Conservation (phyloP, 53 echinoderm and acorn worm genomes). For the Echinometra lucunter region DNA sequence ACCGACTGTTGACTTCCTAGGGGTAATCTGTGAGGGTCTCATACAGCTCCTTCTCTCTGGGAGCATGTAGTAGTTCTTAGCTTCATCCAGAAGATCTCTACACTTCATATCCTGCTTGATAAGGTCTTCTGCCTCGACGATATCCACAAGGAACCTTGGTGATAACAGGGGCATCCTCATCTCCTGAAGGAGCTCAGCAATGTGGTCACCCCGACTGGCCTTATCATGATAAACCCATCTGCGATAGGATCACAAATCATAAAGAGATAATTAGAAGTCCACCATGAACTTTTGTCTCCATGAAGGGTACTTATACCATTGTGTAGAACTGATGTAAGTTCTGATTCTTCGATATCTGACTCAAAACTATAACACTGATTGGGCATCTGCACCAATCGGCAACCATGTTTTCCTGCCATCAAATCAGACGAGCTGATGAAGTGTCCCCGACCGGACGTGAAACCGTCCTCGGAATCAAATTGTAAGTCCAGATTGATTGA, state of each 20-base stretch:
- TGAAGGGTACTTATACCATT: no score
- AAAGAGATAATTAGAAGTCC: neutral
- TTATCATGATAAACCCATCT: conserved; percentile 92
- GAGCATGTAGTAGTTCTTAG: conserved; percentile 96
- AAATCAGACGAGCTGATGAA: no score
- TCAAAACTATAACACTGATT: no score
- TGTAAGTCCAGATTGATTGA: no score
- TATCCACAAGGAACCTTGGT: conserved; percentile 88
- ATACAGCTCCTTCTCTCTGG: conserved; percentile 79
- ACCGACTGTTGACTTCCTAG: conserved; percentile 90
- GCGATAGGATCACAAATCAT: neutral
- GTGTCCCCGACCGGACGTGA: no score
- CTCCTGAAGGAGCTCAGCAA: conserved; percentile 83
- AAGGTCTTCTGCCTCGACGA: conserved; percentile 86
- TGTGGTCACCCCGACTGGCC: conserved; percentile 70
- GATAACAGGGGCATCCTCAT: conserved; percentile 87
- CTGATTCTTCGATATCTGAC: no score
- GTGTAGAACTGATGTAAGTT: no score
- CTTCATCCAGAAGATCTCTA: conserved; percentile 86
- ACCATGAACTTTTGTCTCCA: neutral
- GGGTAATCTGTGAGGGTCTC: conserved; percentile 79
- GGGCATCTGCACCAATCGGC: no score
- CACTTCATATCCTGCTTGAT: conserved; percentile 89
- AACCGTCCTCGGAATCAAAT: no score
- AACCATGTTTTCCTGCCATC: no score